These are phyloP conservation scores for Xylota sylvarum DNA, from an alignment of 2,888 invertebrate genomes.

Conservation along the genomic window DNA sequence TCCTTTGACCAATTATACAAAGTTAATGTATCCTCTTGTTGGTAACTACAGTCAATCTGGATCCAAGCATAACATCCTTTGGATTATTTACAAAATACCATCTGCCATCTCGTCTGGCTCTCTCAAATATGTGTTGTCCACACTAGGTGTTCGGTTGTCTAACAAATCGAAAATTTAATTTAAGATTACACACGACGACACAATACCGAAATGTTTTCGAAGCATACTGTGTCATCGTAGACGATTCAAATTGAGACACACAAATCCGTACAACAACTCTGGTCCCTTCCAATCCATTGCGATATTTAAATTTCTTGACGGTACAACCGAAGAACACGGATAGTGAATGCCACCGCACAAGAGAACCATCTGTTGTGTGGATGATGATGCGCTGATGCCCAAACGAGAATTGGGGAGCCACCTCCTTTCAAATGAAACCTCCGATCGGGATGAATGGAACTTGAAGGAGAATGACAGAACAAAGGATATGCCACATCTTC, in stretches of 20 bases:
- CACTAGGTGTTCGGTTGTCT: constrained; percentile 28
- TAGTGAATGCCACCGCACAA: background rate
- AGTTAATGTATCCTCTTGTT: background rate
- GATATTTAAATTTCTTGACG: constrained; percentile 12
- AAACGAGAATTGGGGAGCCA: background rate
- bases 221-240: background rate
- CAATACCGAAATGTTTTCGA: constrained; percentile 9
- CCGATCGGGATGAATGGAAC: constrained; percentile 60
- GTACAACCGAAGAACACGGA: constrained; percentile 8
- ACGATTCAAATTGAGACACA: constrained; percentile 10
- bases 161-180: constrained; percentile 55
- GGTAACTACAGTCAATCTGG: background rate
- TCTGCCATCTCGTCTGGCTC: background rate
- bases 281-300: background rate
- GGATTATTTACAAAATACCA: constrained; percentile 49
- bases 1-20: constrained; percentile 19
- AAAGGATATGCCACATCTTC: constrained; percentile 72
- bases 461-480: constrained; percentile 43
- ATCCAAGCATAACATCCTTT: background rate
- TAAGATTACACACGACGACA: constrained; percentile 6
- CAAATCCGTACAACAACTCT: background rate
- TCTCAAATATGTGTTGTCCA: constrained; percentile 31
- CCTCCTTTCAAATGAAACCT: constrained; percentile 27
- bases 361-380: constrained; percentile 50
- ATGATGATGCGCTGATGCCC: too few relatives aligned